Evolutionary conservation across 2,797 vertebrate genomes (phyloP).

Genomic region (Spinus olivaceus): DNA sequence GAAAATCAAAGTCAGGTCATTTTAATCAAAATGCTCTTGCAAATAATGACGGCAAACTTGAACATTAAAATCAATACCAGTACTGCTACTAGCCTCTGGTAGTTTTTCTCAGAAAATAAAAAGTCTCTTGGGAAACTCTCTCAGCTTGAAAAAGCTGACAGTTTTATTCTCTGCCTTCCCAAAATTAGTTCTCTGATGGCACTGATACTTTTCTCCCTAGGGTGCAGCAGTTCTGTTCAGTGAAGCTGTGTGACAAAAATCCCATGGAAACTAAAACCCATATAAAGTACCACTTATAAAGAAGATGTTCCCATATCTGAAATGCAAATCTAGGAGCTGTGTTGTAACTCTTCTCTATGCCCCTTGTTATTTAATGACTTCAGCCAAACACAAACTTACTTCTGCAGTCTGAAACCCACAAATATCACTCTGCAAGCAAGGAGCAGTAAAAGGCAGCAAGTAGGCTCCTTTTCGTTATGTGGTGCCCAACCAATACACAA

Average conservation of each 20-base stretch:
- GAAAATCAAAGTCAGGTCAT: neutral
- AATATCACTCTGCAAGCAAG: neutral
- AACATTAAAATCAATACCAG: slow-evolving; percentile 7
- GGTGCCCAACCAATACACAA: neutral
- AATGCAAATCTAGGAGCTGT: neutral
- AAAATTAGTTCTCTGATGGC: neutral
- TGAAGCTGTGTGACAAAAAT: neutral
- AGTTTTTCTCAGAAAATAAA: slow-evolving; percentile 15
- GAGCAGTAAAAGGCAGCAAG: neutral
- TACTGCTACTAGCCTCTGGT: neutral
- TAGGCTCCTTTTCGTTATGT: accelerated
- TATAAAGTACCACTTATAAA: neutral
- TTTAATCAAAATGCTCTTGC: neutral
- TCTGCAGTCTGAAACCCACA: neutral
- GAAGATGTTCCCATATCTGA: neutral
- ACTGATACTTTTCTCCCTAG: neutral
- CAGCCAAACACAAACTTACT: neutral
- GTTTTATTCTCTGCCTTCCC: neutral
- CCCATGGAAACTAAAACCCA: neutral
- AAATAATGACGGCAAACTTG: neutral
- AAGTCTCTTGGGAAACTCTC: neutral
- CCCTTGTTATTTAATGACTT: neutral
- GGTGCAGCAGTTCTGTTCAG: neutral
- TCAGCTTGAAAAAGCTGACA: neutral
- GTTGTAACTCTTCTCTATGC: accelerated